Base-by-base conservation (phyloP, 2,888 invertebrate genomes). In the Eristalis tenax region DNA sequence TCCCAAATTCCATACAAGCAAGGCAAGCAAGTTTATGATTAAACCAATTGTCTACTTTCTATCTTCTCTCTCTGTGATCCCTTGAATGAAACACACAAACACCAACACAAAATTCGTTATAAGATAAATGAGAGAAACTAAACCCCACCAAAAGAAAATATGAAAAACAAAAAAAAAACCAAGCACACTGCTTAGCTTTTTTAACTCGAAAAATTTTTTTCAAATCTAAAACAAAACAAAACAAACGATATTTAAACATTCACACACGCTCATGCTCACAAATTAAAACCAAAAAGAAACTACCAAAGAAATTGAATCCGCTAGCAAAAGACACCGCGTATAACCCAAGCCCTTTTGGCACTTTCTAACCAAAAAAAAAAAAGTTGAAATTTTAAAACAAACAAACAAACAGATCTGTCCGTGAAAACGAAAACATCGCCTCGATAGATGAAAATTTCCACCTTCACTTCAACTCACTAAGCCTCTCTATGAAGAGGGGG, bases 221-320 rank as follows among this genome's bases (percentile, higher is more conserved):
- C 61, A 64, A 38, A 75, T 71, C 38, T n/a, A 43, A 80, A 71
- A 65, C 32, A 61, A 68, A 74, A 79, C 74, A 61, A 78, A 65
- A 88, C 65, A 73, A 43, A 73, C 13, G 23, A 61, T 69, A 69
- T 63, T 90, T 38, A 90, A 91, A 93, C 93, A 93, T 93, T 93
- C 93, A 93, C 93, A 93, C 93, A 93, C 92, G 93, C 93, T 93
- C 93, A 93, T 92, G 93, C 93, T 93, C 93, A 93, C 92, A 90
- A 90, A 85, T 56, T 75, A 64, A 84, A 61, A 76, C 61, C 50
- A 50, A 80, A 71, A 63, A 74, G 59, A 71, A 81, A 73, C 61
- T 74, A 69, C 64, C 69, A 79, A 74, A 70, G 22, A 59, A 23
- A 70, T 35, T 69, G 43, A 77, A 59, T 40, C 38, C 65, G 56